These are phyloP conservation scores for Phodopus roborovskii DNA, from an alignment of 2,113 vertebrate species.

Conservation along the genomic window DNA sequence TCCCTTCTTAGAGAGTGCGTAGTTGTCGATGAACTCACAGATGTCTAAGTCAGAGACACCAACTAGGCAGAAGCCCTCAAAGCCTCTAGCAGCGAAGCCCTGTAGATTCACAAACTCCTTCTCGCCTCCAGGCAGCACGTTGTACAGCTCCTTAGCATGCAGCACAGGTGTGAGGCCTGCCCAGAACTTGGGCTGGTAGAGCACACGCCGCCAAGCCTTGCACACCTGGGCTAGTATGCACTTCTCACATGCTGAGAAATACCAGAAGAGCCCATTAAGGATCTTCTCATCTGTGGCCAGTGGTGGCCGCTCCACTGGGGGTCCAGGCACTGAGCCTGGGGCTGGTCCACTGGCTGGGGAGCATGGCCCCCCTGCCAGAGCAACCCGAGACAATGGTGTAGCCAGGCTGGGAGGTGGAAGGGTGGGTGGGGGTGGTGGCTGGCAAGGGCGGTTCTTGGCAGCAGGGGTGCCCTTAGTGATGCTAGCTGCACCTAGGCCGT, in stretches of 20 bases:
- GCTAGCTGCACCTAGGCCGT: constrained; percentile 96
- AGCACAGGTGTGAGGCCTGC: constrained; percentile 95
- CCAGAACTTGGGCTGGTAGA: constrained; percentile 99
- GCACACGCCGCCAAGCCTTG: constrained; percentile 96
- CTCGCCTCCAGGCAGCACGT: constrained; percentile 92
- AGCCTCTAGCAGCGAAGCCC: constrained; percentile 95
- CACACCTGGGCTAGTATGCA: constrained; percentile 97
- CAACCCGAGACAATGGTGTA: constrained; percentile 87
- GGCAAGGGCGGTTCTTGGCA: constrained; percentile 97
- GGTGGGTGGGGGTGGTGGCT: constrained; percentile 94
- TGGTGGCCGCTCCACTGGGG: constrained; percentile 90
- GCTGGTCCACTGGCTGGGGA: constrained; percentile 87
- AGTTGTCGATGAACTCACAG: constrained; percentile 99
- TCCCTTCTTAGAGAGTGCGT: constrained; percentile 97
- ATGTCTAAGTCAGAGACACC: constrained; percentile 99
- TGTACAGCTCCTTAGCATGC: constrained; percentile 99
- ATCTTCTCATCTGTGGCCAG: constrained; percentile 97
- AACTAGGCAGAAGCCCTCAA: constrained; percentile 98
- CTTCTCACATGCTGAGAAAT: constrained; percentile 97
- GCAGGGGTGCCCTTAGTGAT: constrained; percentile 99
- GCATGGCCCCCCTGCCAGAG: constrained; percentile 85
- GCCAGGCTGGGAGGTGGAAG: constrained; percentile 90
- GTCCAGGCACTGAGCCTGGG: constrained; percentile 86
- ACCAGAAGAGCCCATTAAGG: constrained; percentile 97
- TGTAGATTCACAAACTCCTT: constrained; percentile 99